Evolutionary conservation across 2,113 vertebrate genomes (phyloP), one percentile per base, ranked within the genome.

Genomic region (Pseudopipra pipra): DNA sequence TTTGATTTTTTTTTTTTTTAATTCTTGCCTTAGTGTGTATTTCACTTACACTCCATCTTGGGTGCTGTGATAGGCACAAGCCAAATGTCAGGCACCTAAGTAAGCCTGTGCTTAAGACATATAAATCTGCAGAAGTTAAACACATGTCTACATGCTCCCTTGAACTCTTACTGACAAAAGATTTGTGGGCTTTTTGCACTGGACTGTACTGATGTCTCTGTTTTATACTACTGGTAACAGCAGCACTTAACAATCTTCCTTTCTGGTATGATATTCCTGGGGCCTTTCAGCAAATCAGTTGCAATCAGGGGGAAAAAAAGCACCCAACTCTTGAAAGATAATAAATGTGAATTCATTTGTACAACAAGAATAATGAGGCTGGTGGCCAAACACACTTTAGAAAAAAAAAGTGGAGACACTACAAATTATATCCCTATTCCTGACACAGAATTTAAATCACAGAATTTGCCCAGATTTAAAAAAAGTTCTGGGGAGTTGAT

Each of bases 311-410:
- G 4, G n/a, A n/a, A 4, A 28, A 92, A 93, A 28, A 22, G 79
- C 16, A 4, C 14, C 15, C 24, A 76, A 8, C 2, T 8, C 15
- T 63, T 39, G 35, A 75, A 71, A 87, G n/a, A 51, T 68, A 91
- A 79, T 73, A 93, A 93, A 87, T 47, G 52, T 72, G 65, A 70
- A 56, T 88, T 96, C 20, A 81, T 82, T 91, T 92, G 41, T 78
- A 73, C 23, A 82, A 75, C 0, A 11, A 84, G 55, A 73, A 70
- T 79, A 90, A 74, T 46, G 52, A 84, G 51, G n/a, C 72, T 85
- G 75, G 82, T 54, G 78, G 56, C 58, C 85, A 90, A 86, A 68
- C n/a, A 68, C 16, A 65, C 39, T 37, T 71, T 56, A 49, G 35
- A 59, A 46, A 74, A 30, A 77, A 30, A 24, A 39, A 68, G 21